Base-by-base conservation (phyloP, 2,113 vertebrate genomes). In the Leucosticte australis region DNA sequence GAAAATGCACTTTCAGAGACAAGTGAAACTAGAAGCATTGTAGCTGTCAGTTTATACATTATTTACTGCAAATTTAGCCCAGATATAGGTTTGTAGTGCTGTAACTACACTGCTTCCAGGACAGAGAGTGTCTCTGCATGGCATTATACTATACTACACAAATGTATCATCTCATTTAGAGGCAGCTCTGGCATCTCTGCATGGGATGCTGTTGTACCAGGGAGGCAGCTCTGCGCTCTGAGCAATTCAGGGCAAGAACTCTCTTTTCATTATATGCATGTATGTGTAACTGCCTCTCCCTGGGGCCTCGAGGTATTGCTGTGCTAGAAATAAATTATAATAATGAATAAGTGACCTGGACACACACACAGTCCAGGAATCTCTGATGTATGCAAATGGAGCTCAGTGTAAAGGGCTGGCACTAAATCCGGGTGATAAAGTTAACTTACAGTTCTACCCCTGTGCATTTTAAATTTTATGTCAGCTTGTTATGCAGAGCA, bases 251-350 rank as follows among this genome's bases (percentile, higher is more conserved):
- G 92, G 92, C 78, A 80, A 87, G 83, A 95, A 85, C 41, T 53
- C 15, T 64, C 74, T 91, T 96, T 96, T 92, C 63, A 87, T 96
- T 95, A 91, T 90, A 92, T 85, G 89, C 79, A 50, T 94, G 79
- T 90, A 59, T 90, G 46, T 94, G 82, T 76, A 96, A 92, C 75
- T 88, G 79, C 59, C 59, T 91, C 87, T 92, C 90, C 90, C 94
- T 83, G 59, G 78, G 65, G 93, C 53, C 39, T 41, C 19, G 22
- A 91, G 78, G 93, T 92, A 85, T 67, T 90, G 67, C 89, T 92
- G 84, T 50, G 63, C 84, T 67, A 55, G 91, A 96, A 97, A 96
- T 96, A 95, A 96, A 95, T 95, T 89, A 94, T 42, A 91, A 95
- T 95, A 94, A 94, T 86, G 87, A 94, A 86, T 95, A 88, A 94